A percentile compares a stretch with the other conserved stretches of the same genome.
Evolutionary conservation across 1,140 invertebrate species (phyloP).

Genomic region (Heliothis virescens): DNA sequence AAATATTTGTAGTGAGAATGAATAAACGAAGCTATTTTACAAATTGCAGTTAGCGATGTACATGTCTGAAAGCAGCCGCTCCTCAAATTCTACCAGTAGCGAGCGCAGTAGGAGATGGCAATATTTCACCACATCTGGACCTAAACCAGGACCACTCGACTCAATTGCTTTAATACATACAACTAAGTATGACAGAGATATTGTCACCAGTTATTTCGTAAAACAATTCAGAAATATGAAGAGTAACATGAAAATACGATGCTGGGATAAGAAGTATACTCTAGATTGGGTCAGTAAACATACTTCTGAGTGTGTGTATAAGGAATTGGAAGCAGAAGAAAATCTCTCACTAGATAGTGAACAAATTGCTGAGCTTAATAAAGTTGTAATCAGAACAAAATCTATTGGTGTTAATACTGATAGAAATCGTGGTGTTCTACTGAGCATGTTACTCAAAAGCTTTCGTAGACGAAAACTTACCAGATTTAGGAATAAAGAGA

Average conservation of each 20-base stretch:
- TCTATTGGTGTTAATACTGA: conserved; percentile 18
- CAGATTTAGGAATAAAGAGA: background rate
- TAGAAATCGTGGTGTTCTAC: background rate
- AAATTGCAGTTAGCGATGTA: background rate
- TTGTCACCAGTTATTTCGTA: background rate
- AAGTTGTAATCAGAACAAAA: background rate
- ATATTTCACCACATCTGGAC: background rate
- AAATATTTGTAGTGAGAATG: background rate
- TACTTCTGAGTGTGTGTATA: background rate
- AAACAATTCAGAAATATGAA: background rate
- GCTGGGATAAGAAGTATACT: conserved; percentile 1
- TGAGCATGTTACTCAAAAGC: background rate
- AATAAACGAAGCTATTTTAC: background rate
- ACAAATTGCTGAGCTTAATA: background rate
- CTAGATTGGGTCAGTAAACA: background rate
- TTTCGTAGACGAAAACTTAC: background rate
- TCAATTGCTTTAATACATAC: background rate
- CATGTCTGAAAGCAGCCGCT: background rate
- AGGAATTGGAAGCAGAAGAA: background rate
- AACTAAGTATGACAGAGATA: background rate
- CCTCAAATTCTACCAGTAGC: background rate
- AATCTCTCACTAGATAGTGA: background rate
- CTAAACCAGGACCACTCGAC: background rate
- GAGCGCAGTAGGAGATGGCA: background rate
- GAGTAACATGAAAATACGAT: background rate